Base-by-base conservation (phyloP, 2,113 vertebrate species). In the Bubo blakistoni region DNA sequence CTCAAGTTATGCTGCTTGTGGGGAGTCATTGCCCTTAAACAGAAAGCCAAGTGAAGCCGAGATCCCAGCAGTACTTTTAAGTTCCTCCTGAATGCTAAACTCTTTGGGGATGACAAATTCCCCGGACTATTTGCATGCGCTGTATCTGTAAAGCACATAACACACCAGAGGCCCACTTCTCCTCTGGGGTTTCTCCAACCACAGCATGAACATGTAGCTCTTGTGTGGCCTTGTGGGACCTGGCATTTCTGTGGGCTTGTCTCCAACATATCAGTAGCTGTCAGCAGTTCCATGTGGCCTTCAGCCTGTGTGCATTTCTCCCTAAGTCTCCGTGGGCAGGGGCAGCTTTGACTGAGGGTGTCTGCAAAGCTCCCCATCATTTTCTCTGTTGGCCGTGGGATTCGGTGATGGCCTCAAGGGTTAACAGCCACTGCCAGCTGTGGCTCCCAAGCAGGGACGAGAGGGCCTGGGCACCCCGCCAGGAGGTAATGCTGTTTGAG, bases 401-500 rank as follows among this genome's bases (percentile, higher is more conserved):
- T 7, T 0, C 0, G 11, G 27, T 44, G 49, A 11, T 4, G 30
- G 61, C 32, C 61, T 91, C 62, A 76, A 22, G 94, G 57, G 94
- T 95, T 94, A 92, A 92, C 19, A 77, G 51, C 71, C 88, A n/a
- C 26, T 3, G 9, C 72, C 73, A 96, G 92, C 88, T 84, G 80
- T 84, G 73, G 49, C 17, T 89, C 44, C 57, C 2, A 3, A 73
- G 70, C 49, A 74, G 63, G 83, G 70, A 72, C 47, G 42, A 29
- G 55, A 88, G 92, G 38, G 40, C 36, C 44, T 0, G 0, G 83
- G 94, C 83, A 87, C 70, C 40, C 22, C 0, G 81, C 94, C 94
- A 94, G 88, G 70, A 84, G 54, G 73, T 88, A 93, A 82, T 11
- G 25, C 95, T 83, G 54, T 55, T 92, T 82, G 86, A 93, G 54